These are phyloP conservation scores for Hirudo medicinalis DNA, from an alignment of 1,140 invertebrate species.

Conservation along the genomic window DNA sequence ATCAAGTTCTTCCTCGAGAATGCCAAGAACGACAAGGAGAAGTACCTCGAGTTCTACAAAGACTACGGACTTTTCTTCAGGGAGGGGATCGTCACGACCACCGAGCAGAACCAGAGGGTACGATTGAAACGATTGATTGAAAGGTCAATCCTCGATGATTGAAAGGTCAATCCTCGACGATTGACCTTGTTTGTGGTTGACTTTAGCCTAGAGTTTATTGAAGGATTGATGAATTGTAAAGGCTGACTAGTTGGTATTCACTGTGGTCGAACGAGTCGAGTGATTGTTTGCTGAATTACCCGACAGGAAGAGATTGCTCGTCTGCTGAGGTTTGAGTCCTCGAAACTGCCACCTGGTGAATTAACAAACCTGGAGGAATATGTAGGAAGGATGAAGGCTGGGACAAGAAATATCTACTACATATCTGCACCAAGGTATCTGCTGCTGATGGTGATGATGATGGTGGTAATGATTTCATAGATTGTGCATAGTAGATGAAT, in stretches of 20 bases:
- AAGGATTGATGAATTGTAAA: too few species aligned
- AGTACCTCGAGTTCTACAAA: conserved; percentile 73
- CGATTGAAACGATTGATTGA: conserved; percentile 3
- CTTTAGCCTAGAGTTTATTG: too few species aligned
- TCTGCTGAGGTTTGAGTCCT: conserved; percentile 81
- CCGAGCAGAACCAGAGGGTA: conserved; percentile 67
- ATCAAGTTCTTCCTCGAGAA: conserved; percentile 74
- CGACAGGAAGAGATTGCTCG: conserved; percentile 77
- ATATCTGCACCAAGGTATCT: conserved; percentile 74
- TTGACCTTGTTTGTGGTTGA: too few species aligned
- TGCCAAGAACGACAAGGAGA: conserved; percentile 65
- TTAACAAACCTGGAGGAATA: conserved; percentile 75
- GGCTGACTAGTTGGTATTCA: too few species aligned
- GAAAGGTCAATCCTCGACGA: too few species aligned
- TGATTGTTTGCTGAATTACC: background rate
- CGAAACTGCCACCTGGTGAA: conserved; percentile 55
- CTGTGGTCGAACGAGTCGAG: too few species aligned
- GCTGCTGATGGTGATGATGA: background rate
- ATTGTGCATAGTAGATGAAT: too few species aligned
- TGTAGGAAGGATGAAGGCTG: conserved; percentile 54
- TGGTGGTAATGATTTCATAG: too few species aligned
- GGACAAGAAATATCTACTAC: conserved; percentile 80
- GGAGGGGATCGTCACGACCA: conserved; percentile 76
- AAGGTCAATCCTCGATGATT: too few species aligned
- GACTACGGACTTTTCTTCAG: conserved; percentile 87